phyloP scores from a whole-genome alignment of 2,113 vertebrate genomes.

The Okapia johnstoni region DNA sequence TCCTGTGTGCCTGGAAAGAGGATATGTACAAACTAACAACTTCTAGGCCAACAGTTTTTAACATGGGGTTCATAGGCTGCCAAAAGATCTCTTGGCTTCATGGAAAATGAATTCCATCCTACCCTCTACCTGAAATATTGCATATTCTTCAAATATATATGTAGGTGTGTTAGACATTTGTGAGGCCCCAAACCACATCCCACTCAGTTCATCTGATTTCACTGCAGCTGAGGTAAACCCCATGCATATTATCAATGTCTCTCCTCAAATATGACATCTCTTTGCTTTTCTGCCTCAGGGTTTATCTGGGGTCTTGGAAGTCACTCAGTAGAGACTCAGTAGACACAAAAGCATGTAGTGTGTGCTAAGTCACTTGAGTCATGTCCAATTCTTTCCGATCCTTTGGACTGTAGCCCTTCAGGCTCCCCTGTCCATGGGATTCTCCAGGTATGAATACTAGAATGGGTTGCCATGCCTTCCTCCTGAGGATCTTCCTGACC shows the following conservation, averaged over 20 bases:
- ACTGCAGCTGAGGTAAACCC: background rate
- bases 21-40: background rate
- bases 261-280: background rate
- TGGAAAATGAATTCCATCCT: constrained; percentile 3
- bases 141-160: background rate
- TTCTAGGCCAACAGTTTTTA: background rate
- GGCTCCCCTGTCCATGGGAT: background rate
- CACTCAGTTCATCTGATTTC: background rate
- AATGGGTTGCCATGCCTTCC: background rate
- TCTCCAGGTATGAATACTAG: background rate
- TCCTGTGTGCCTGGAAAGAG: background rate
- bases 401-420: background rate
- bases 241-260: background rate
- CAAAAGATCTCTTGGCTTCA: background rate
- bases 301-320: background rate
- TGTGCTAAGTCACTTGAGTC: background rate
- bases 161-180: background rate
- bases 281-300: background rate
- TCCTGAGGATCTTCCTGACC: background rate
- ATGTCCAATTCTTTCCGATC: background rate
- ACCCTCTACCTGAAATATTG: background rate
- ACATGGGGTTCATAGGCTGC: background rate
- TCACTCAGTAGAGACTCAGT: background rate
- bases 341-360: background rate
- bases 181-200: background rate